Evolutionary conservation across 2,888 invertebrate genomes (phyloP).

Genomic region (Sceliomorpha sp.): DNA sequence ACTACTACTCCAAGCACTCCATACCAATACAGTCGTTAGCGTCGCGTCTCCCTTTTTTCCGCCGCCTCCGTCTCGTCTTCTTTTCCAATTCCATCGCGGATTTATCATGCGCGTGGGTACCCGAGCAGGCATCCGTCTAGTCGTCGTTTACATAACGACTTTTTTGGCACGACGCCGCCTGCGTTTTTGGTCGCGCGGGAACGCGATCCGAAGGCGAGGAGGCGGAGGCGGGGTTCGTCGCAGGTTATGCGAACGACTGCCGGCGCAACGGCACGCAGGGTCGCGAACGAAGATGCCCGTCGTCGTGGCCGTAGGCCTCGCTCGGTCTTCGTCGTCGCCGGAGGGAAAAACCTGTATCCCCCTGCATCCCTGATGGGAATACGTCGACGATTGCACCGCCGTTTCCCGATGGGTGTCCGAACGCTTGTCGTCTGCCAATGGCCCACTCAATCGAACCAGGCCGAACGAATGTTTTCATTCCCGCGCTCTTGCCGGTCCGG

Average conservation of each 20-base stretch:
- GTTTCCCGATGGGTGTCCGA: constrained; percentile 19
- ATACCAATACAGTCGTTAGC: constrained; percentile 47
- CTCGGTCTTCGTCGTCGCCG: no score
- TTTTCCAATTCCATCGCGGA: constrained; percentile 59
- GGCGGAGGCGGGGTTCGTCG: background rate
- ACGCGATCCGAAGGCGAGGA: constrained; percentile 52
- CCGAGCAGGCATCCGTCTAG: constrained; percentile 51
- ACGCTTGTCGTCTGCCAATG: background rate
- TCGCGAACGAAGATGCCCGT: background rate
- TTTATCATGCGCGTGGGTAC: constrained; percentile 61
- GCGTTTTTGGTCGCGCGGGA: constrained; percentile 65
- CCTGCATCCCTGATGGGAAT: constrained; percentile 8
- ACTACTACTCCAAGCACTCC: no score
- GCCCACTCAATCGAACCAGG: constrained; percentile 22
- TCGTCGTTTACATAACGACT: constrained; percentile 76
- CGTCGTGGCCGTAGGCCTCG: no score
- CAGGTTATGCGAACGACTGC: constrained; percentile 1
- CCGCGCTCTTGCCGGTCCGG: no score
- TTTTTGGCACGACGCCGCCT: constrained; percentile 66
- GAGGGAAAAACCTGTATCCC: constrained; percentile 24
- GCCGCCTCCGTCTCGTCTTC: constrained; percentile 51
- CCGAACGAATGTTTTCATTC: no score
- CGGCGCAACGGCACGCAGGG: constrained; percentile 1
- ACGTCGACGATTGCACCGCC: constrained; percentile 17
- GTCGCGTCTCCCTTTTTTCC: constrained; percentile 25